Evolutionary conservation across 2,113 vertebrate genomes (phyloP).

Genomic region (Phalacrocorax brasilianus): DNA sequence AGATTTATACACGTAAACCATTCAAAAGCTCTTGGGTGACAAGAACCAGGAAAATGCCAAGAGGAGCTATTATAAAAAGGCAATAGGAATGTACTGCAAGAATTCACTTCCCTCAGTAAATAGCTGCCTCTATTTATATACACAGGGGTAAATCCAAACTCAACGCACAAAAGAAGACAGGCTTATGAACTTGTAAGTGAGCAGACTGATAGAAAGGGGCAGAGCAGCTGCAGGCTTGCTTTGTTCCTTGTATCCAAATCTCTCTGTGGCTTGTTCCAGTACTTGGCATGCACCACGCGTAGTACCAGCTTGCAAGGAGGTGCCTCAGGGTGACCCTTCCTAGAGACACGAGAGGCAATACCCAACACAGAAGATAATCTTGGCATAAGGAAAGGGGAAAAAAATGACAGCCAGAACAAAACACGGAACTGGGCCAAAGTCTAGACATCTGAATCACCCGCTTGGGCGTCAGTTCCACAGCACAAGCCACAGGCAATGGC

Average conservation of each 20-base stretch:
- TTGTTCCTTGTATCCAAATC: neutral
- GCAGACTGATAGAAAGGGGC: neutral
- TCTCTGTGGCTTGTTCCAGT: neutral
- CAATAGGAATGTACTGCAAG: neutral
- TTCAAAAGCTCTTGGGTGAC: neutral
- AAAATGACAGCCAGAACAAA: neutral
- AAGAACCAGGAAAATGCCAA: neutral
- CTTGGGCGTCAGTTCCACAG: neutral
- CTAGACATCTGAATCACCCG: neutral
- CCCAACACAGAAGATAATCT: neutral
- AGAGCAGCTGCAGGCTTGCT: neutral
- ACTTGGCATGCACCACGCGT: accelerated
- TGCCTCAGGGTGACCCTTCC: neutral
- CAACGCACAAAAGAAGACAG: neutral
- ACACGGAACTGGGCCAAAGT: neutral
- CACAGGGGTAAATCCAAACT: neutral
- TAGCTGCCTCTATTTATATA: neutral
- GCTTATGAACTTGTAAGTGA: neutral
- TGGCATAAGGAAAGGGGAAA: neutral
- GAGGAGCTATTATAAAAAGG: neutral
- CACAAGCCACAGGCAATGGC: neutral
- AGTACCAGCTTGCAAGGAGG: neutral
- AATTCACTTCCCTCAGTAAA: neutral
- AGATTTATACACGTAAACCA: neutral
- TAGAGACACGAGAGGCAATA: accelerated